Base-by-base conservation (phyloP, 2,797 vertebrate species). In the Girardinus metallicus region DNA sequence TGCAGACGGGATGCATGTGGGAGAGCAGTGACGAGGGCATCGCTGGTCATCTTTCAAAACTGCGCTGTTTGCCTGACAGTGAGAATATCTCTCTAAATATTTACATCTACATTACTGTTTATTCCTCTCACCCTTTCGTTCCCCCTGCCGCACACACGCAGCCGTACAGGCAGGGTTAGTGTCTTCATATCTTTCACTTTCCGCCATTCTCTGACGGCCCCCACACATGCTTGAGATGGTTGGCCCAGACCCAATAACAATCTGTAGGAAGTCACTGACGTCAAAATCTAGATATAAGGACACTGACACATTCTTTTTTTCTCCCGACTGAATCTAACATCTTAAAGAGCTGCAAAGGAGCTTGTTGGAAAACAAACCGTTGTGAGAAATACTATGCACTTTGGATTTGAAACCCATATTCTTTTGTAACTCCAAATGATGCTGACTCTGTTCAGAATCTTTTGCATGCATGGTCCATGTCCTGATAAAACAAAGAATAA, bases 51-150 rank as follows among this genome's bases (percentile, higher is more conserved):
- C 91, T 80, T 87, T 94, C 91, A 94, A 89, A 93, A 85, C 86
- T 86, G 73, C 15, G 80, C 85, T 93, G 93, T 93, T 93, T 91
- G 91, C 85, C 92, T 93, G 94, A 93, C 91, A 93, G 94, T 90
- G 88, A 87, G 89, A 94, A 95, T 92, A 93, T 95, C 89, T 94
- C 89, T 94, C 91, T 91, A 96, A 96, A 96, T 95, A 96, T 96
- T 96, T 96, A 96, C 91, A 95, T 95, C 93, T 94, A 84, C 93
- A 92, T 94, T 92, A 93, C 92, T 94, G 94, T 95, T 95, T 95
- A 95, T 94, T 91, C 90, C 82, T 89, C 76, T 91, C 74, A 60
- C 74, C 78, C 75, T 64, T 70, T 43, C 66, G 23, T 70, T 70
- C 66, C 76, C 82, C 34, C 77, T 75, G 71, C 47, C 74, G 72